phyloP scores from a whole-genome alignment of 2,888 invertebrate genomes.

The Norana najaformis region DNA sequence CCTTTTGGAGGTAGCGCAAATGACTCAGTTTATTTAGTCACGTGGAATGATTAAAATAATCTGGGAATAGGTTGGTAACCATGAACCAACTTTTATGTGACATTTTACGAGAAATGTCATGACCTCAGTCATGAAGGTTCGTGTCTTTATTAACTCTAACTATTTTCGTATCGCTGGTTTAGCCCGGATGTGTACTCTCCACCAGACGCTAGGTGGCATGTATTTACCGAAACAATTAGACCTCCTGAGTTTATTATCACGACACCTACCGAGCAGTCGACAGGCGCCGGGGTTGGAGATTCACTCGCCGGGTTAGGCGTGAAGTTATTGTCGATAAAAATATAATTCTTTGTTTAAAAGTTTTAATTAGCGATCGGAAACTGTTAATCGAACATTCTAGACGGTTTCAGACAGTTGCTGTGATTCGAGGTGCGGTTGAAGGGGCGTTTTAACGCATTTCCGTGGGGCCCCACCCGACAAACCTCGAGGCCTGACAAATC shows the following conservation, averaged over 20 bases:
- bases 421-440: background rate
- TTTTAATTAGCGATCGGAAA: background rate
- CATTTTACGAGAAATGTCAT: background rate
- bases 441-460: conserved; percentile 10
- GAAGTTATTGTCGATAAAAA: background rate
- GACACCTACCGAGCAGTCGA: background rate
- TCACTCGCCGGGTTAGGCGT: background rate
- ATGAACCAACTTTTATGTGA: background rate
- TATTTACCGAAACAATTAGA: background rate
- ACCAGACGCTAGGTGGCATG: background rate
- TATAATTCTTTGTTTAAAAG: background rate
- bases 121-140: background rate
- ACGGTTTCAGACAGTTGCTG: background rate
- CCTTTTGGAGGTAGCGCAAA: no score
- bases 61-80: background rate
- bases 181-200: background rate
- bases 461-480: background rate
- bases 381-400: background rate
- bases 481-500: background rate
- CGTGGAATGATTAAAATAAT: background rate
- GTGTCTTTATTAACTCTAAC: no score
- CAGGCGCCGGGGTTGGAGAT: background rate
- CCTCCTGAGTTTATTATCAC: background rate
- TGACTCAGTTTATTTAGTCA: no score
- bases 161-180: background rate